phyloP scores from a whole-genome alignment of 2,113 vertebrate species.

The Microtus montanus region DNA sequence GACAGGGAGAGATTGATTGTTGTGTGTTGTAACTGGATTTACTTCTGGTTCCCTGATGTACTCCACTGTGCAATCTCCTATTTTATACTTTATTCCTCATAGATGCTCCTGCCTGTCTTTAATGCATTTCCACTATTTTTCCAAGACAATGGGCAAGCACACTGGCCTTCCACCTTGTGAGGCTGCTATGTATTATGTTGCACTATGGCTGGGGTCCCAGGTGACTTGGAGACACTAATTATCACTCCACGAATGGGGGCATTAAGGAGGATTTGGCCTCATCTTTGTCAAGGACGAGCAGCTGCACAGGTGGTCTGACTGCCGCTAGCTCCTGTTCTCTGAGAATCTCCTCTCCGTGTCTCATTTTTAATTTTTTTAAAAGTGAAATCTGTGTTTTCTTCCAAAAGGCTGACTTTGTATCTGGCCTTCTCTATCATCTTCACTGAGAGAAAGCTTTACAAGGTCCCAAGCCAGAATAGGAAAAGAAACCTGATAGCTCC shows the following conservation, averaged over 20 bases:
- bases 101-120: neutral
- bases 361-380: neutral
- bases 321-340: neutral
- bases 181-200: neutral
- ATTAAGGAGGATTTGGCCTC: neutral
- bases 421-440: neutral
- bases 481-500: neutral
- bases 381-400: conserved; percentile 8
- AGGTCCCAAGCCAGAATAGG: neutral
- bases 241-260: neutral
- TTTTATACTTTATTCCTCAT: neutral
- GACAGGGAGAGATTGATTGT: neutral
- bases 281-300: neutral
- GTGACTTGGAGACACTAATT: conserved; percentile 8
- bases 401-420: neutral
- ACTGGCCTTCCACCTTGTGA: neutral
- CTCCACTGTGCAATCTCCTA: rapidly evolving
- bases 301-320: neutral
- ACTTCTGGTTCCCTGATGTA: neutral
- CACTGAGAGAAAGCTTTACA: neutral
- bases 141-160: neutral
- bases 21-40: neutral
- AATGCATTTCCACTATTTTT: neutral
- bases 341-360: neutral
- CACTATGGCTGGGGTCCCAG: neutral